Conservation (phyloP, 2,888 invertebrate genomes). For the Galerucella calmariensis region DNA sequence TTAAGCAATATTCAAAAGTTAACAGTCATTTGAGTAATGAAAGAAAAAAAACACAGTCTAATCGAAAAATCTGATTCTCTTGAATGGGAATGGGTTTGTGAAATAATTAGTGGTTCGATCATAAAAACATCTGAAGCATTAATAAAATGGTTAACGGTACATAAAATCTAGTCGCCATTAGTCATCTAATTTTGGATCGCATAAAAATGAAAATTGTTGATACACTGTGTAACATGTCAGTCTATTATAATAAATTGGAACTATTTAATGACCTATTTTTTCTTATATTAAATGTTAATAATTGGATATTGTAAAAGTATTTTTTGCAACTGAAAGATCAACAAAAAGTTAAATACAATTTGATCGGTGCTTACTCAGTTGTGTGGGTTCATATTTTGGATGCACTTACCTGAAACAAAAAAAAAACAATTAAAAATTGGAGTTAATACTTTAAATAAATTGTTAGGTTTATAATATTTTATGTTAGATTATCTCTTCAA, state of each 20-base stretch:
- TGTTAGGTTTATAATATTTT: too few species aligned
- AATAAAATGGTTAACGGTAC: constrained; percentile 30
- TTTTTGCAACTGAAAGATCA: too few species aligned
- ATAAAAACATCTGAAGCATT: constrained; percentile 25
- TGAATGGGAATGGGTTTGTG: constrained; percentile 21
- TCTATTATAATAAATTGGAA: not conserved
- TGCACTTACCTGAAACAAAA: too few species aligned
- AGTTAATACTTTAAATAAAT: too few species aligned
- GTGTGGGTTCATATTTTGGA: too few species aligned
- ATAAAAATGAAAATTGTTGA: constrained; percentile 18
- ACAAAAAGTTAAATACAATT: too few species aligned
- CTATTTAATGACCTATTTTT: not conserved
- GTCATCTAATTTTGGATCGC: constrained; percentile 22
- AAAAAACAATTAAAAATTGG: too few species aligned
- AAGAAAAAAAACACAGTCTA: constrained; percentile 10
- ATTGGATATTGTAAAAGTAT: not conserved
- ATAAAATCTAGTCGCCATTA: constrained; percentile 24
- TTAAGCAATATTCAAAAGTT: constrained; percentile 1
- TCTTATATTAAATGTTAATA: not conserved
- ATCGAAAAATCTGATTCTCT: constrained; percentile 20
- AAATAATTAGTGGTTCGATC: constrained; percentile 19
- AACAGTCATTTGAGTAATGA: constrained; percentile 8
- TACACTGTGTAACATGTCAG: constrained; percentile 5
- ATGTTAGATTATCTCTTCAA: too few species aligned
- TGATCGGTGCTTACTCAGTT: too few species aligned